Evolutionary conservation across 1,140 invertebrate species (phyloP).

Genomic region (Trichomalopsis sarcophagae): DNA sequence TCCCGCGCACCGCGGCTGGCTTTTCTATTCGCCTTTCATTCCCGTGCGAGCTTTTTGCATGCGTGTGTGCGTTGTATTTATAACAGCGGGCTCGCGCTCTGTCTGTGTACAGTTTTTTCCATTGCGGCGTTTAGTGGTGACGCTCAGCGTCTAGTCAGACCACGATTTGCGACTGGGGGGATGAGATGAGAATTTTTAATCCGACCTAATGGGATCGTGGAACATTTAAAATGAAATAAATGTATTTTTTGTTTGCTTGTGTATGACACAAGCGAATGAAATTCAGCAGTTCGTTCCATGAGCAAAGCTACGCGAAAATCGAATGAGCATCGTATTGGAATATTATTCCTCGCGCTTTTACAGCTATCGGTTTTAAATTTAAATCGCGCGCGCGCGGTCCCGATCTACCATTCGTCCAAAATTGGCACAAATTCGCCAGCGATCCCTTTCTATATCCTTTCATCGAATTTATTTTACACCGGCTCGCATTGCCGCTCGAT

Average conservation of each 20-base stretch:
- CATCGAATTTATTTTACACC: slow-evolving; percentile 12
- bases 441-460: neutral
- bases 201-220: too few relatives aligned
- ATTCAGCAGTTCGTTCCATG: too few relatives aligned
- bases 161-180: too few relatives aligned
- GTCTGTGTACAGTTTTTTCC: neutral
- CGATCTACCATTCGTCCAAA: neutral
- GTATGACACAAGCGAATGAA: too few relatives aligned
- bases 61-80: neutral
- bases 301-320: too few relatives aligned
- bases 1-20: neutral
- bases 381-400: neutral
- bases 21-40: neutral
- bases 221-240: too few relatives aligned
- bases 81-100: neutral
- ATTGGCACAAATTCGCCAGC: neutral
- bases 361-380: neutral
- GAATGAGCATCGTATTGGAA: neutral
- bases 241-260: too few relatives aligned
- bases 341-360: neutral
- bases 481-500: neutral
- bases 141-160: slow-evolving; percentile 3
- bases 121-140: neutral
- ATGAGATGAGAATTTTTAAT: neutral
- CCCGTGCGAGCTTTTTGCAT: too few relatives aligned